Evolutionary conservation across 2,797 vertebrate species (phyloP), one percentile per base, ranked within the genome.

Genomic region (Otolemur crassicaudatus): DNA sequence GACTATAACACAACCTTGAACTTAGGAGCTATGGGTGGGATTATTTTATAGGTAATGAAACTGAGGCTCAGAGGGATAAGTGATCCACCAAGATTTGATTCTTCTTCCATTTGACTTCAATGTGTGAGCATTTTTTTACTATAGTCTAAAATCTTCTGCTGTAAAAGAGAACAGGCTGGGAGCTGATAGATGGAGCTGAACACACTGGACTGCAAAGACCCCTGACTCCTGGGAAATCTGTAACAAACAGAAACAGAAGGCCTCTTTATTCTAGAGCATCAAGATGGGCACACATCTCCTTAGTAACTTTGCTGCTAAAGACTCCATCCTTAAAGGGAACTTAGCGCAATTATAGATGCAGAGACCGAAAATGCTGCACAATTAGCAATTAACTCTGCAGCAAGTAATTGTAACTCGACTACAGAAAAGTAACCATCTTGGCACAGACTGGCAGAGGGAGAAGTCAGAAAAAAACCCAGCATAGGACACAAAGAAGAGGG

Each of bases 151-250:
- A 67, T 79, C 67, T 58, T 17, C 58, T 37, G 14, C 65, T 67
- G 7, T 53, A 79, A 22, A 7, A 7, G 3, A 34, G 40, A 49
- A 37, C 22, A 95, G 37, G 27, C 31, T 73, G 14, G 40, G 34
- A 43, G 27, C 31, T 81, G 34, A 81, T 61, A 63, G 40, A 34
- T 8, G 37, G 58, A 77, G 34, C 16, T n/a, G 29, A 46, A 40
- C 53, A 10, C 1, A 0, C 7, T 9, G 43, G 27, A 46, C 8
- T 10, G 49, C 10, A 6, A n/a, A 3, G 43, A 25, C 1, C 14
- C 14, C 19, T 0, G 1, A 23, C 61, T 85, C 79, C 20, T n/a
- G 23, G 46, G 37, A 63, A 63, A 31, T 43, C n/a, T 60, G 8
- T n/a, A 77, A 53, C 31, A 53, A 34, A 61, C 14, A 43, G 49